Conservation (phyloP, 2,797 vertebrate genomes). For the Malacoraja senta region DNA sequence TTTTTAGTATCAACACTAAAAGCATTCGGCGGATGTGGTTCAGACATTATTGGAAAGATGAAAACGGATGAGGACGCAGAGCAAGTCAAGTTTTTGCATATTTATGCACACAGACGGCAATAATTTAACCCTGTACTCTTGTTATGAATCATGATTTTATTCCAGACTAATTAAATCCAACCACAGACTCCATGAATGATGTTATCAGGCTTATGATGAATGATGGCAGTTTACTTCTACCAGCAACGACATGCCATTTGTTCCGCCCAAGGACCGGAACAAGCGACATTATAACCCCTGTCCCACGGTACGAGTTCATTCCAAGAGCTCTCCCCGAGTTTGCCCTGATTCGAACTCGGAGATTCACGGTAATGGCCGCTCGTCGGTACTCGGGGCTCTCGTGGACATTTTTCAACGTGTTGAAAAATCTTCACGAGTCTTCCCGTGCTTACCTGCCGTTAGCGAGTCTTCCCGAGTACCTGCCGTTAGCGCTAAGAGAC, state of each 20-base stretch:
- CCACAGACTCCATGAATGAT: slow-evolving; percentile 6
- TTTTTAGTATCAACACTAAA: background rate
- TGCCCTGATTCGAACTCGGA: no score
- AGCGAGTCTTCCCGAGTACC: no score
- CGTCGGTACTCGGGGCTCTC: no score
- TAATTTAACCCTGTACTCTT: background rate
- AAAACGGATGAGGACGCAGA: background rate
- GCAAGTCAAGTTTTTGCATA: background rate
- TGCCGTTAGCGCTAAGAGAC: no score
- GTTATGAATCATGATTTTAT: slow-evolving; percentile 10
- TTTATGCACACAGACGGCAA: background rate
- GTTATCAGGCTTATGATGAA: background rate
- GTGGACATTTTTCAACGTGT: no score
- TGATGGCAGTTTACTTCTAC: background rate
- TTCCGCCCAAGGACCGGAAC: background rate
- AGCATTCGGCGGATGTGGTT: background rate
- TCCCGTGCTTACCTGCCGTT: no score
- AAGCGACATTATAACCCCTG: no score
- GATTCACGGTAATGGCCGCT: no score
- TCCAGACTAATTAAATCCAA: background rate
- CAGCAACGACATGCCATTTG: background rate
- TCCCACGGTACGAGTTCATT: no score
- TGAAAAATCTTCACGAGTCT: no score
- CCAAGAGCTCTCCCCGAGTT: no score
- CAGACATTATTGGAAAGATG: background rate